phyloP scores from a whole-genome alignment of 2,113 vertebrate species.

The Cochlearius cochlearius region DNA sequence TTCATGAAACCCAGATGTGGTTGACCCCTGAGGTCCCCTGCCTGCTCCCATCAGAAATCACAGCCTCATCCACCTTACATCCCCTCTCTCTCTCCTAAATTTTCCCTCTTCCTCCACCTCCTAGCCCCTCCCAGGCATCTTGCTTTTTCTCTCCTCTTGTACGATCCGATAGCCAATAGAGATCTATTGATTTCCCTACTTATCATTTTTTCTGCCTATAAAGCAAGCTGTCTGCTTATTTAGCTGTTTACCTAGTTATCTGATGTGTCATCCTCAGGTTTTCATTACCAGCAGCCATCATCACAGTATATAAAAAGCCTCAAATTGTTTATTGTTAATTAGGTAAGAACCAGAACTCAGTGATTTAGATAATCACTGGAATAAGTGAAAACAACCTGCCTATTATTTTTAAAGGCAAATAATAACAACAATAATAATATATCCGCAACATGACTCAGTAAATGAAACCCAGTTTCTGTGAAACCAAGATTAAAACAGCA shows the following conservation, averaged over 20 bases:
- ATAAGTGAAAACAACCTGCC: slow-evolving; percentile 33
- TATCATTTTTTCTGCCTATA: background rate
- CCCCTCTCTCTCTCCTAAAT: background rate
- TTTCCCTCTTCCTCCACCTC: background rate
- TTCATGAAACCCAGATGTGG: rapidly evolving
- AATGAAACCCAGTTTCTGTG: slow-evolving; percentile 45
- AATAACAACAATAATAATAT: slow-evolving; percentile 47
- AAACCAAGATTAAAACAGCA: slow-evolving; percentile 59
- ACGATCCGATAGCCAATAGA: background rate
- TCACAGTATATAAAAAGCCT: background rate
- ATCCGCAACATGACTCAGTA: slow-evolving; percentile 34
- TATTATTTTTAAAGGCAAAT: slow-evolving; percentile 64
- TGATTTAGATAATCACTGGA: slow-evolving; percentile 8
- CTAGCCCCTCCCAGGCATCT: background rate
- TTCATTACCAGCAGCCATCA: background rate
- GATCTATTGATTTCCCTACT: background rate
- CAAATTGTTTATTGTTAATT: slow-evolving; percentile 45
- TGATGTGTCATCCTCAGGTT: background rate
- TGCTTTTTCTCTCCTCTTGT: background rate
- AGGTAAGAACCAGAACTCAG: slow-evolving; percentile 18
- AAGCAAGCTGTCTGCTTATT: background rate
- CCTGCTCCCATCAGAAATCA: background rate
- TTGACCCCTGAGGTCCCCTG: background rate
- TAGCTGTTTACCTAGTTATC: background rate
- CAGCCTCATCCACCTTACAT: background rate